Evolutionary conservation across 92 coral and sea anemone genomes (phyloP).

Genomic region (Phenganax marumi): DNA sequence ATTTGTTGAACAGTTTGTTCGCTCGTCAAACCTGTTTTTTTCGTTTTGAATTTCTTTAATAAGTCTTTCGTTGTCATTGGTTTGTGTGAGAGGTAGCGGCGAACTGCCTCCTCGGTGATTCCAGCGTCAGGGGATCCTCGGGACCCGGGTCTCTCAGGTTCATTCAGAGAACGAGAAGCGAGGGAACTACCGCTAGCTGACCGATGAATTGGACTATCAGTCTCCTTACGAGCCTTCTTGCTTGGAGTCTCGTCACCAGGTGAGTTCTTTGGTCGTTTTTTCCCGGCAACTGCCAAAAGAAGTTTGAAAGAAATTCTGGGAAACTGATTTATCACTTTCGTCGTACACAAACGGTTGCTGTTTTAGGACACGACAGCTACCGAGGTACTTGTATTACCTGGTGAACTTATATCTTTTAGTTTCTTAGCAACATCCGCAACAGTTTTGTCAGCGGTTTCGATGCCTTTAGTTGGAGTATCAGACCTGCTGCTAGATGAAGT

Average conservation of each 20-base stretch:
- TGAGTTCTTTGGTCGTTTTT: conserved; percentile 36
- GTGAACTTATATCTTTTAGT: conserved; percentile 72
- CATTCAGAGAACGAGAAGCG: conserved; percentile 23
- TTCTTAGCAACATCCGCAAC: conserved; percentile 87
- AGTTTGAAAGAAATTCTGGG: neutral
- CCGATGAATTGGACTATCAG: conserved; percentile 37
- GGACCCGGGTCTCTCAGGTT: conserved; percentile 63
- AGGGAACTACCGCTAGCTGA: conserved; percentile 28
- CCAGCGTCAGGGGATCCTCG: conserved; percentile 78
- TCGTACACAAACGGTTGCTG: too few species aligned
- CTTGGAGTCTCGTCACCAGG: conserved; percentile 36
- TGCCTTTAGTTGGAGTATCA: conserved; percentile 84
- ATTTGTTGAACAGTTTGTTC: conserved; percentile 92
- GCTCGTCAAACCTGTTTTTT: conserved; percentile 84
- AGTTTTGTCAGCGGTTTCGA: conserved; percentile 60
- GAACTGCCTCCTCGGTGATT: conserved; percentile 92
- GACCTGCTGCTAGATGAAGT: conserved; percentile 95
- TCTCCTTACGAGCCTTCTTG: conserved; percentile 38
- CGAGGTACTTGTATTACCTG: neutral
- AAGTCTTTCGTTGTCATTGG: conserved; percentile 99
- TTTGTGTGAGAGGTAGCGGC: conserved; percentile 88
- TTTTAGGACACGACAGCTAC: too few species aligned
- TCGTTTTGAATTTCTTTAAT: conserved; percentile 86
- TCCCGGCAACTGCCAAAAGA: neutral
- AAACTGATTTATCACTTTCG: too few species aligned